Percentiles rank a stretch among this genome's conserved stretches.
phyloP scores from a whole-genome alignment of 2,888 invertebrate species.

The Ormia ochracea region DNA sequence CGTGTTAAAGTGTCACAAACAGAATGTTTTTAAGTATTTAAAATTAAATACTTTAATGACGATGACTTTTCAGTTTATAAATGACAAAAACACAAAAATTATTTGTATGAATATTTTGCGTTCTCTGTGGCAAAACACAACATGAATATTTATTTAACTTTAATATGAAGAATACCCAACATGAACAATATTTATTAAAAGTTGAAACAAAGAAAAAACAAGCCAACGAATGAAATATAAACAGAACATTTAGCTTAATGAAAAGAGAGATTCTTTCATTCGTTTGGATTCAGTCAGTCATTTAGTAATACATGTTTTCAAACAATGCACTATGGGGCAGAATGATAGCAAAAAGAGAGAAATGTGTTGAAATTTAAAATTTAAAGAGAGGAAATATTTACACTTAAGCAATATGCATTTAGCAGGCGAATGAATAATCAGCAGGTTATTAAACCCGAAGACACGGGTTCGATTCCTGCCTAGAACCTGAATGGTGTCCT shows the following conservation, averaged over 20 bases:
- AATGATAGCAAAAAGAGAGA: no score
- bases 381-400: no score
- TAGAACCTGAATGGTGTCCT: no score
- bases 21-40: constrained; percentile 28
- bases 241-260: no score
- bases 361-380: no score
- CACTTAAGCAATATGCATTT: no score
- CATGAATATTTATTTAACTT: constrained; percentile 20
- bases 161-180: constrained; percentile 10
- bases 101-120: constrained; percentile 27
- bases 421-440: no score
- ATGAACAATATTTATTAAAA: constrained; percentile 10
- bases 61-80: constrained; percentile 50
- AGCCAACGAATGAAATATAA: background rate
- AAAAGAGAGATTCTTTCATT: no score
- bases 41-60: constrained; percentile 47
- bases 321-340: background rate
- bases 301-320: background rate
- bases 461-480: no score
- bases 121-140: background rate
- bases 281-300: background rate
- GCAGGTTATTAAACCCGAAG: no score
- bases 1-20: constrained; percentile 40
- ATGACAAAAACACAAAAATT: constrained; percentile 45
- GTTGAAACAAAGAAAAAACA: no score